These are phyloP conservation scores for Theocolax elegans DNA, from an alignment of 1,140 invertebrate genomes.

Conservation along the genomic window DNA sequence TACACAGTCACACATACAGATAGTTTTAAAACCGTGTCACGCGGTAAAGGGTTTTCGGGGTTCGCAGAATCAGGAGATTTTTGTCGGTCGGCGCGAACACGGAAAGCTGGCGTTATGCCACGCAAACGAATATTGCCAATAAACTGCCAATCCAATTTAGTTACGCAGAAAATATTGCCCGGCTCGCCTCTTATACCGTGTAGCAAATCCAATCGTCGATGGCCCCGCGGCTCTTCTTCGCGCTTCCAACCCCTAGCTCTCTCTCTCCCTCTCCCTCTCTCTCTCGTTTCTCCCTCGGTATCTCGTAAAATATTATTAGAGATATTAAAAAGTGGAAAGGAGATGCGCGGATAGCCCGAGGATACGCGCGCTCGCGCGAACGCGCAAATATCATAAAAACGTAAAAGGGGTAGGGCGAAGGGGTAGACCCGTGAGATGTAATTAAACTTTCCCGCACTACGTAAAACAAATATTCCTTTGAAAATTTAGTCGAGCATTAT, in stretches of 20 bases:
- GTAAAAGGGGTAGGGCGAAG: too few relatives aligned
- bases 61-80: constrained; percentile 24
- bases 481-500: too few relatives aligned
- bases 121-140: constrained; percentile 55
- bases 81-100: constrained; percentile 1
- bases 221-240: background rate
- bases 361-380: too few relatives aligned
- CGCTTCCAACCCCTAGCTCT: background rate
- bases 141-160: constrained; percentile 54
- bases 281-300: background rate
- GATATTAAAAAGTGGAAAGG: constrained; percentile 4
- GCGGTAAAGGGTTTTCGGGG: background rate
- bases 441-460: too few relatives aligned
- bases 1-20: too few relatives aligned
- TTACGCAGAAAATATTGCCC: constrained; percentile 39
- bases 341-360: background rate
- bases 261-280: background rate
- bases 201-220: constrained; percentile 22
- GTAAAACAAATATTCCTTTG: too few relatives aligned
- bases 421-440: too few relatives aligned
- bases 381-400: too few relatives aligned
- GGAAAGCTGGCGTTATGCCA: constrained; percentile 40
- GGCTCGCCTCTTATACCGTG: constrained; percentile 4
- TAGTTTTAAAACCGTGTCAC: background rate
- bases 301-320: constrained; percentile 24